Base-by-base conservation (phyloP, 2,888 invertebrate species). In the Alloscopus bannaensis region DNA sequence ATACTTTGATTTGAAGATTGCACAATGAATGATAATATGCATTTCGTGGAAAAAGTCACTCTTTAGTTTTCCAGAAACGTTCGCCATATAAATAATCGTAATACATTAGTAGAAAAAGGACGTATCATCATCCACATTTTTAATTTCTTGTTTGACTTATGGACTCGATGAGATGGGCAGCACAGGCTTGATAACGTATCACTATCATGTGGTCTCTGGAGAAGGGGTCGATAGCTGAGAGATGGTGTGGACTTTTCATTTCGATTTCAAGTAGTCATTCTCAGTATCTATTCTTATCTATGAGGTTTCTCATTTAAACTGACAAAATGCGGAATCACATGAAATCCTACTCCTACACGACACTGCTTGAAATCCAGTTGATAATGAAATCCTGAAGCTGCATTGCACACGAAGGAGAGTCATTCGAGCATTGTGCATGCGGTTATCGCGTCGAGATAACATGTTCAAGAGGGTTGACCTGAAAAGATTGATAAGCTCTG, bases 381-480 rank as follows among this genome's bases (percentile, higher is more conserved):
- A 45, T 4, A 11, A 45, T 45, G 13, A 8, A 36, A 36, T 8
- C 18, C 3, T 45, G n/a, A n/a, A n/a, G n/a, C 18, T 45, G n/a
- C 45, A 45, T 13, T 36, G 36, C 36, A 36, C 13, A 13, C 45
- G n/a, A n/a, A n/a, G n/a, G n/a, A n/a, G n/a, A n/a, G n/a, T n/a
- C n/a, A n/a, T n/a, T n/a, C n/a, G n/a, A n/a, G 18, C 18, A 36
- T 45, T 45, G 45, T 45, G 45, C 45, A 55, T 55, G 8, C 4
- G 2, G 55, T 11, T 11, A 24, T 22, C n/a, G 18, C 45, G n/a
- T n/a, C 13, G 45, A 45, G 4, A 45, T 45, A 18, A 45, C 18
- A 45, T 16, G 45, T n/a, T 45, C 55, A 22, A 55, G 26, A 13
- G 26, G 26, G 22, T 55, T 55, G 55, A 55, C 55, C 55, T 22